Conservation (phyloP, 1,140 invertebrate genomes). For the Pseudomyrmex sp. region DNA sequence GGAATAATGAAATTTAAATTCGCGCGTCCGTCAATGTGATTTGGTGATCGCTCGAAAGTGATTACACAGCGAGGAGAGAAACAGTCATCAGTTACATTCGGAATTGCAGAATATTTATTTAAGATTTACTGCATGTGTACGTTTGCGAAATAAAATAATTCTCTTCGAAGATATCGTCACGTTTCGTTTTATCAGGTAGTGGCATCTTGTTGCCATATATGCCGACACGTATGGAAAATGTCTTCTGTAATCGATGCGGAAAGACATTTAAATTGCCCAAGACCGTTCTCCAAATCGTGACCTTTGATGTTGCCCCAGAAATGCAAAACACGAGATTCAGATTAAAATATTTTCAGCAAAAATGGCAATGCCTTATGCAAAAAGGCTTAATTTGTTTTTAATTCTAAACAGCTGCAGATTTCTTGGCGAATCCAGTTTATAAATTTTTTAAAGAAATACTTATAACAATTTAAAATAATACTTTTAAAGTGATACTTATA, state of each 20-base stretch:
- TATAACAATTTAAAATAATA: no score
- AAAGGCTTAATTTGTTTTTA: no score
- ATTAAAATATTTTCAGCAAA: neutral
- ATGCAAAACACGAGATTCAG: neutral
- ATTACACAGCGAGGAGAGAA: neutral
- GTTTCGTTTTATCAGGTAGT: constrained; percentile 32
- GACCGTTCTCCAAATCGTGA: constrained; percentile 9
- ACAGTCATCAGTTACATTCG: neutral
- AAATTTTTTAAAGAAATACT: no score
- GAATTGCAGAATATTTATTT: constrained; percentile 32
- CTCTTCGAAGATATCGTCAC: constrained; percentile 28
- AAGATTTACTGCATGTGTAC: neutral
- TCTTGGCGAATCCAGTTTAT: no score
- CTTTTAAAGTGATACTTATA: no score
- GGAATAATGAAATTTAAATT: neutral
- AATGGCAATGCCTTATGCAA: no score
- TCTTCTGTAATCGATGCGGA: constrained; percentile 44
- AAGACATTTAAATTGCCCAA: constrained; percentile 27
- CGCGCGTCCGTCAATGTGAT: neutral
- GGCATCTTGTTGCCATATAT: neutral
- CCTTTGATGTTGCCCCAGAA: neutral
- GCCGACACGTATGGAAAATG: constrained; percentile 38
- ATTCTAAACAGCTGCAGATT: no score
- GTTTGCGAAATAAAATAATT: constrained; percentile 39
- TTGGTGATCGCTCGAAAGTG: neutral